Evolutionary conservation across 2,797 vertebrate genomes (phyloP).

Genomic region (Zalophus californianus): DNA sequence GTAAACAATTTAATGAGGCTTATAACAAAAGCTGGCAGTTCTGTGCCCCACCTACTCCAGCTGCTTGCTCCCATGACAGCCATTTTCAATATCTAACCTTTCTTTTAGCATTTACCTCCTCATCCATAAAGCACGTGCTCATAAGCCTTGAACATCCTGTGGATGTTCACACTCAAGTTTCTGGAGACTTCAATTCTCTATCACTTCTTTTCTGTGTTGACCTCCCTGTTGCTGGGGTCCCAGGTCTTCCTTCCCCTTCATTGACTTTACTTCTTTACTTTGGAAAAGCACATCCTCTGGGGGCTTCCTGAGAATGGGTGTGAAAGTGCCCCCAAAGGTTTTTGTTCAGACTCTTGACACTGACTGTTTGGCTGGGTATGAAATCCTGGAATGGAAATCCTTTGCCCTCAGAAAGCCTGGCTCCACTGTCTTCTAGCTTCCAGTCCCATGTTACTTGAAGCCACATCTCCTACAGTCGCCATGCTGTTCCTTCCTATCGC

Average conservation of each 20-base stretch:
- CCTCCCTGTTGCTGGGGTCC: not conserved
- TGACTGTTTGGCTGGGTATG: not conserved
- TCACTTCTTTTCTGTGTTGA: not conserved
- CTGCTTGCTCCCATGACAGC: not conserved
- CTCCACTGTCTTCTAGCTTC: not conserved
- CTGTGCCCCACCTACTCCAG: not conserved
- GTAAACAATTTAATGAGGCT: not conserved
- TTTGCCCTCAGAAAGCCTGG: not conserved
- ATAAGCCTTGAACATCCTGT: not conserved
- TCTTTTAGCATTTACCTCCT: not conserved
- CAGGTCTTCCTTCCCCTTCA: not conserved
- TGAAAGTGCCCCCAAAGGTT: not conserved
- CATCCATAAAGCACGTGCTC: accelerated
- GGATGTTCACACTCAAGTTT: not conserved
- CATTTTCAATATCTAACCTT: not conserved
- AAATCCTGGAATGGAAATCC: not conserved
- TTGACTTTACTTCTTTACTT: not conserved
- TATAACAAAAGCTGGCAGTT: not conserved
- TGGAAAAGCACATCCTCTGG: not conserved
- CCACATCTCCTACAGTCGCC: not conserved
- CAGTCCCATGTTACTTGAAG: not conserved
- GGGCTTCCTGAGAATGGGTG: not conserved
- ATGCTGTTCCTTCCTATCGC: not conserved
- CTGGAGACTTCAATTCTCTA: not conserved
- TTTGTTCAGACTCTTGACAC: not conserved